Base-by-base conservation (phyloP, 2,888 invertebrate species). In the Netelia inedita region DNA sequence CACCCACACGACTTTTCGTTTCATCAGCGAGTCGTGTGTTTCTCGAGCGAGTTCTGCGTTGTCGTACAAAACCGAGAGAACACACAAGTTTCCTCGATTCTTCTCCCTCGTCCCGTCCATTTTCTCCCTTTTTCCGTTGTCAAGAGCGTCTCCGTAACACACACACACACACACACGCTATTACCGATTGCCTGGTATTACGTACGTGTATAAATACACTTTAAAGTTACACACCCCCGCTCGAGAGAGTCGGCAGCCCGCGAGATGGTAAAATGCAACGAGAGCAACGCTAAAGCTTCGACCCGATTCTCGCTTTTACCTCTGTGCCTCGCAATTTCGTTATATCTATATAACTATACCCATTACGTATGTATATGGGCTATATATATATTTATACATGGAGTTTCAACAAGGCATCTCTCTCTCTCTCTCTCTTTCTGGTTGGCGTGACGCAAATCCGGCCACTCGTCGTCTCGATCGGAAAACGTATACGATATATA, bases 361-460 rank as follows among this genome's bases (percentile, higher is more conserved):
- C 43, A 53, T 72, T 65, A 59, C 35, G 65, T 57, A 57, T 57
- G 55, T 65, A 73, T 55, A 73, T 73, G 43, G 57, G 59, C 11
- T 68, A 63, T 79, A 55, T 75, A 75, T 82, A 63, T 69, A 74
- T 28, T 21, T 76, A 78, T 78, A 69, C 46, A 69, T 75, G 79
- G 68, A 82, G 84, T 83, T 85, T 75, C 79, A 81, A 71, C 79
- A 43, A 83, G 72, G 79, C 78, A 79, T 85, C 74, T 46, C 46
- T 46, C 46, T 14, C 46, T 46, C 46, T 46, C 46, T 71, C 74
- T 41, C 41, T 46, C 46, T 14, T 14, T 46, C 46, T 46, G 11
- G 69, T 83, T 73, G 66, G 74, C 61, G 83, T 87, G 87, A 87
- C 86, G 87, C 82, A 87, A 87, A 87, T 86, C 87, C 87, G 85